phyloP scores from a whole-genome alignment of 1,140 invertebrate genomes.

The Atta texana region DNA sequence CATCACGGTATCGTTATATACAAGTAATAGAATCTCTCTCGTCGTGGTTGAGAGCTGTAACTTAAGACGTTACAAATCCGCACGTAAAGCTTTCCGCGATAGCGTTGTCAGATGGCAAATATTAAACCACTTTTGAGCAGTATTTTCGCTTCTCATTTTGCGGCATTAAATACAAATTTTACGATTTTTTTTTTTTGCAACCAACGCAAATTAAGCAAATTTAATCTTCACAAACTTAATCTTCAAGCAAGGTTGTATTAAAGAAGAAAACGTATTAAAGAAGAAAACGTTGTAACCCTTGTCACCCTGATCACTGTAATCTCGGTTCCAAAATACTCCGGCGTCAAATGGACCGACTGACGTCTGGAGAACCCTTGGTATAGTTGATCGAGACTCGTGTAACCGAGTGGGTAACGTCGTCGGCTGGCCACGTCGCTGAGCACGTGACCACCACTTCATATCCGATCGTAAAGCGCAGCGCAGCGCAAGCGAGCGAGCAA shows the following conservation, averaged over 20 bases:
- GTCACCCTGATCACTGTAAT: background rate
- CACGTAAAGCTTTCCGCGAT: conserved; percentile 6
- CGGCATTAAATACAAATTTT: background rate
- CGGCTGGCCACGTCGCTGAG: conserved; percentile 57
- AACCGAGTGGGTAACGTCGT: conserved; percentile 62
- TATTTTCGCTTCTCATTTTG: background rate
- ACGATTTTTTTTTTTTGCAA: background rate
- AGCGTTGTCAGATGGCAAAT: conserved; percentile 5
- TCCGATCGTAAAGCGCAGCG: conserved; percentile 71
- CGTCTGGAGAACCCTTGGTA: conserved; percentile 35
- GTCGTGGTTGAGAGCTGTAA: background rate
- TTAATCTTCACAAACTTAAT: background rate
- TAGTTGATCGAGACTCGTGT: conserved; percentile 48
- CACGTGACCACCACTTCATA: conserved; percentile 77
- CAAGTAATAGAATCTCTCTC: conserved; percentile 23
- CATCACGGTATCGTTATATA: conserved; percentile 45
- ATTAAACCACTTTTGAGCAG: background rate
- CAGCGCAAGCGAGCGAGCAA: conserved; percentile 36
- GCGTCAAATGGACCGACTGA: conserved; percentile 41
- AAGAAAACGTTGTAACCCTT: background rate
- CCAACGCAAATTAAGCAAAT: background rate
- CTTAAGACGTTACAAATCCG: conserved; percentile 16
- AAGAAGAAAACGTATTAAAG: background rate
- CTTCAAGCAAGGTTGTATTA: background rate
- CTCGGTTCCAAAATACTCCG: conserved; percentile 28